Base-by-base conservation (phyloP, 1,140 invertebrate species). In the Diprion similis region DNA sequence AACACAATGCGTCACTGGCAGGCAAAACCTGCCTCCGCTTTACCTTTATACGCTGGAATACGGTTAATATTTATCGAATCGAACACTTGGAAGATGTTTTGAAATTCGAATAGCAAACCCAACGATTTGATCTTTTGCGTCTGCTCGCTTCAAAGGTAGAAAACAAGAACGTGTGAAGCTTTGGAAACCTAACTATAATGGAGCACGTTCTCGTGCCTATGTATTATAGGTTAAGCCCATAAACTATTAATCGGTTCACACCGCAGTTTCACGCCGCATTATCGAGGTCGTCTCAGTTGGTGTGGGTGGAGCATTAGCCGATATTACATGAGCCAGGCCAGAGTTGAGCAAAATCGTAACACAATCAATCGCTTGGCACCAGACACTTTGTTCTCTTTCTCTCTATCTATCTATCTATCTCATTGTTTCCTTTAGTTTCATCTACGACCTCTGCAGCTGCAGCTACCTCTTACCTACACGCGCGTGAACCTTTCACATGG, bases 231-330 rank as follows among this genome's bases (percentile, higher is more conserved):
- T 70, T 70, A 70, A 46, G 6, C 46, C 46, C 69, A 48, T 70
- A 70, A 70, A 70, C 37, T 70, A 17, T 47, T 70, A 17, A 47
- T 46, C 46, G 69, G 19, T 59, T 59, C 51, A 59, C n/a, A 59
- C 51, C 24, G 6, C 24, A 37, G 24, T 37, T 37, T 37, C 24
- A 37, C 24, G 24, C 24, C 24, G 24, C 24, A 37, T 37, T 37
- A 37, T 37, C 24, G 24, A 37, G 24, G 24, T 37, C 24, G 2
- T 37, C 24, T 37, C 24, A 37, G 24, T 37, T 37, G 24, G 24
- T 37, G 24, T 6, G 24, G 24, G 24, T 37, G 24, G 24, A 1
- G 24, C 24, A 37, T 37, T 37, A 37, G 24, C 2, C 24, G 24
- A 37, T 37, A 37, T 37, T 37, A 37, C 24, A 37, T 37, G 24